Evolutionary conservation across 1,140 invertebrate genomes (phyloP).

Genomic region (Globodera rostochiensis): DNA sequence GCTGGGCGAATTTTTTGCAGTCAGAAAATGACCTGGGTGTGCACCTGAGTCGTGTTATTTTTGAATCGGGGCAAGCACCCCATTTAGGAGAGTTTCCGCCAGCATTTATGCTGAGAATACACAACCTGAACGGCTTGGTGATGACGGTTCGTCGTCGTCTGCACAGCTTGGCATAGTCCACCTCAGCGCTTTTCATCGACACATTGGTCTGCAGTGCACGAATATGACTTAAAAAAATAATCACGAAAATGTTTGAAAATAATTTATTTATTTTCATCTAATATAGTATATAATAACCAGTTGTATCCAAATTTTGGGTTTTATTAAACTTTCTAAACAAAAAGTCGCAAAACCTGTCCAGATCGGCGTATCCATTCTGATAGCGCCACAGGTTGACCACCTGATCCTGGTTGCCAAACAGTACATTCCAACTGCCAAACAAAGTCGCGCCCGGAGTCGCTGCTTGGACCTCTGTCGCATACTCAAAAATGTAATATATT

Average conservation of each 20-base stretch:
- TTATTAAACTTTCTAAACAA: neutral
- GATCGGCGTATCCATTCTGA: constrained; percentile 55
- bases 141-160: constrained; percentile 49
- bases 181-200: constrained; percentile 45
- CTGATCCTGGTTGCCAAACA: constrained; percentile 64
- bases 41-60: too few species aligned
- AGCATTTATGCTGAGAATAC: too few species aligned
- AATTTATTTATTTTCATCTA: too few species aligned
- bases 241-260: neutral
- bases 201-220: constrained; percentile 27
- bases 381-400: constrained; percentile 63
- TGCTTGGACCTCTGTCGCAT: constrained; percentile 37
- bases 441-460: constrained; percentile 49
- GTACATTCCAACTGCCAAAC: constrained; percentile 59
- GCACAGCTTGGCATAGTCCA: constrained; percentile 54
- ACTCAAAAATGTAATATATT: constrained; percentile 23
- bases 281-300: too few species aligned
- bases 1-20: too few species aligned
- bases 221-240: constrained; percentile 38
- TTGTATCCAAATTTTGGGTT: too few species aligned
- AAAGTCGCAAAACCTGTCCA: constrained; percentile 33
- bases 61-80: too few species aligned
- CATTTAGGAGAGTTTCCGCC: too few species aligned
- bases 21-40: too few species aligned
- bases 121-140: constrained; percentile 48